Evolutionary conservation across 92 coral and sea anemone species (phyloP).

Genomic region (Desmophyllum pertusum): DNA sequence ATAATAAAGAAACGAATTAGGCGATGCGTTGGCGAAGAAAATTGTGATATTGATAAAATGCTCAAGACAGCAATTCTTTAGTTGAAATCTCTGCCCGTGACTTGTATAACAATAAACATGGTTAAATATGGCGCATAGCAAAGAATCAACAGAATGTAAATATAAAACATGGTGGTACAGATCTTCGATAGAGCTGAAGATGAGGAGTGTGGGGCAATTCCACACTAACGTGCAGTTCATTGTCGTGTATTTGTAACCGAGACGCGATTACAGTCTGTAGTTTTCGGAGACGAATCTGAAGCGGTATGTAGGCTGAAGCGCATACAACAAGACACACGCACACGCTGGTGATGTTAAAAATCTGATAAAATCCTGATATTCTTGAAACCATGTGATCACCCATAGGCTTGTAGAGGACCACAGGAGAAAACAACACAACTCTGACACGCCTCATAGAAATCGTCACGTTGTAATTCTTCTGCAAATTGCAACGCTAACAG

Average conservation of each 20-base stretch:
- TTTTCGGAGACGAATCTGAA: slow-evolving; percentile 26
- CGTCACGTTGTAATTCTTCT: background rate
- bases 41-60: slow-evolving; percentile 33
- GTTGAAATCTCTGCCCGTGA: slow-evolving; percentile 11
- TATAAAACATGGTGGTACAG: slow-evolving; percentile 42
- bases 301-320: slow-evolving; percentile 36
- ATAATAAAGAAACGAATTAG: slow-evolving; percentile 39
- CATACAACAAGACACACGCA: background rate
- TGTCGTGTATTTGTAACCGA: background rate
- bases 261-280: slow-evolving; percentile 8
- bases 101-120: slow-evolving; percentile 28
- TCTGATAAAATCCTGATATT: slow-evolving; percentile 32
- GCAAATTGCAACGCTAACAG: slow-evolving; percentile 10
- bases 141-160: slow-evolving; percentile 29
- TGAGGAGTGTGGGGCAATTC: slow-evolving; percentile 14
- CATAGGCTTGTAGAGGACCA: slow-evolving; percentile 33
- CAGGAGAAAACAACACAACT: background rate
- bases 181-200: slow-evolving; percentile 32
- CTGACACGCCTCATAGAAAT: background rate
- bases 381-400: slow-evolving; percentile 30
- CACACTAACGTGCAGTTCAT: background rate
- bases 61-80: slow-evolving; percentile 21
- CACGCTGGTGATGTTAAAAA: slow-evolving; percentile 22
- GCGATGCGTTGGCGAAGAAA: slow-evolving; percentile 31
- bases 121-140: slow-evolving; percentile 28